Conservation (phyloP, 2,888 invertebrate species). For the Atherix ibis region DNA sequence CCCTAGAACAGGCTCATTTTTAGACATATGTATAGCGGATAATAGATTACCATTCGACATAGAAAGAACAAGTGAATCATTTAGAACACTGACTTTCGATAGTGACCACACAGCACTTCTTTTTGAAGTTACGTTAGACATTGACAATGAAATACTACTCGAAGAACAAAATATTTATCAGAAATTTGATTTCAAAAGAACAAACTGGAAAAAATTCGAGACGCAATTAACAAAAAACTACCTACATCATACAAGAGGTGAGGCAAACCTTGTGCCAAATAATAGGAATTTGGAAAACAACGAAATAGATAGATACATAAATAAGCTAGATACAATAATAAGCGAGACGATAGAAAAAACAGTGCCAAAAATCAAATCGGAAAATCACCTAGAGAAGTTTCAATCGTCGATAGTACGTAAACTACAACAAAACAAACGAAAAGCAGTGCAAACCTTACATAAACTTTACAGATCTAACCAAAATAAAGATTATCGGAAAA, state of each 20-base stretch:
- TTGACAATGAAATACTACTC: background rate
- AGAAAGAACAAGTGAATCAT: too few relatives aligned
- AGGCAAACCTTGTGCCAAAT: background rate
- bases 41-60: background rate
- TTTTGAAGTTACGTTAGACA: background rate
- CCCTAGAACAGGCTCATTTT: constrained; percentile 1
- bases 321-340: background rate
- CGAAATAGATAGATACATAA: constrained; percentile 2
- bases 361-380: background rate
- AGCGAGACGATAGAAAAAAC: background rate
- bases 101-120: constrained; percentile 2
- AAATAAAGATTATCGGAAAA: too few relatives aligned
- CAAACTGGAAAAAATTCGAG: too few relatives aligned
- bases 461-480: too few relatives aligned
- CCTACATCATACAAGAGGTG: background rate
- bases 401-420: background rate
- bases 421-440: constrained; percentile 1
- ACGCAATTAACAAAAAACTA: too few relatives aligned
- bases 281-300: background rate
- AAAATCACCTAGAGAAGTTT: constrained; percentile 2
- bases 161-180: background rate
- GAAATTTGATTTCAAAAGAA: constrained; percentile 1
- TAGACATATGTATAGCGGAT: constrained; percentile 3
- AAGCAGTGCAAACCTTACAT: too few relatives aligned
- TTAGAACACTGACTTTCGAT: background rate